These are phyloP conservation scores for Amphiprion clarkii DNA, from an alignment of 2,797 vertebrate genomes.

Conservation along the genomic window DNA sequence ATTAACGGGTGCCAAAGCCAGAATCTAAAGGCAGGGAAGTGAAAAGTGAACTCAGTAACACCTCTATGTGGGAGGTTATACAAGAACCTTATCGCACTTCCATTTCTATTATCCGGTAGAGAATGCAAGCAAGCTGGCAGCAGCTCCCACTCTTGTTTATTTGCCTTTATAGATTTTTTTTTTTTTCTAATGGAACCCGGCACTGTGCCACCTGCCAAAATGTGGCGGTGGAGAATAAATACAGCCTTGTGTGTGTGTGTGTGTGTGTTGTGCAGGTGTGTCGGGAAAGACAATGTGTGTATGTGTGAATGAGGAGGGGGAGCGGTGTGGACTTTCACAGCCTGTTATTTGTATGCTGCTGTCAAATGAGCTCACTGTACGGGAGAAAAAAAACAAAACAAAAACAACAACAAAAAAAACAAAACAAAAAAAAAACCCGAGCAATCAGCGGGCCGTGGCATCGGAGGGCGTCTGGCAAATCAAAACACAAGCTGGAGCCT, in stretches of 20 bases:
- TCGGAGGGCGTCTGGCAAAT: conserved; percentile 31
- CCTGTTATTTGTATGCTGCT: conserved; percentile 55
- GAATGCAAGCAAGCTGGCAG: conserved; percentile 70
- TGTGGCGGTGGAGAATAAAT: conserved; percentile 56
- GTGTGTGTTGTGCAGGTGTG: conserved; percentile 25
- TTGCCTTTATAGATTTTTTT: conserved; percentile 75
- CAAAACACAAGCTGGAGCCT: conserved; percentile 45
- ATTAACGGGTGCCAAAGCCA: conserved; percentile 64
- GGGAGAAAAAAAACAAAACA: neutral
- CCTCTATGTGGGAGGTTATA: conserved; percentile 65
- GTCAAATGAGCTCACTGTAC: conserved; percentile 59
- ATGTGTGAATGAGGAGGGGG: conserved; percentile 17
- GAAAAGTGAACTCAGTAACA: conserved; percentile 56
- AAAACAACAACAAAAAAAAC: neutral
- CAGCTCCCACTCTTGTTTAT: conserved; percentile 74
- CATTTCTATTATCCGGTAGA: conserved; percentile 69
- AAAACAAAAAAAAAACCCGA: neutral
- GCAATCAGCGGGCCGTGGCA: conserved; percentile 48
- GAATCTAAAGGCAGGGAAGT: conserved; percentile 37
- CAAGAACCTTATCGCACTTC: conserved; percentile 72
- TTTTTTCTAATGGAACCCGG: conserved; percentile 61
- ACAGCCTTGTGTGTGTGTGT: conserved; percentile 23
- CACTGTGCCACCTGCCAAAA: conserved; percentile 76
- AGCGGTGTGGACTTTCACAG: conserved; percentile 47
- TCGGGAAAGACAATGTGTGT: conserved; percentile 37